Conservation (phyloP, 2,113 vertebrate genomes). For the Polypterus senegalus region DNA sequence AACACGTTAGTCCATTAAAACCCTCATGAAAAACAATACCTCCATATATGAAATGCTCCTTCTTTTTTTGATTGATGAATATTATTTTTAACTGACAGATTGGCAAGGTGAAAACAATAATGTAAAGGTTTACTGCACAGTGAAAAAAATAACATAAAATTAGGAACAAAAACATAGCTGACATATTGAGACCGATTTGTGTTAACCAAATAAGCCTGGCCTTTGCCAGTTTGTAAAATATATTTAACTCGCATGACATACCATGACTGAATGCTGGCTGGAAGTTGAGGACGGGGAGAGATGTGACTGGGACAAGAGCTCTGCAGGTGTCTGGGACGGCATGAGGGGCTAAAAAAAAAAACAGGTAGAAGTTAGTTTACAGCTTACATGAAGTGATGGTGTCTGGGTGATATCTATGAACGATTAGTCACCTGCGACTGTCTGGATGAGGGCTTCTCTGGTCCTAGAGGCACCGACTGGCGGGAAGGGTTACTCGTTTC, state of each 20-base stretch:
- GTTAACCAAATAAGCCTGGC: background rate
- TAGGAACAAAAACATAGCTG: no score
- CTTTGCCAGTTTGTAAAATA: background rate
- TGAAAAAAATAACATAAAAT: no score
- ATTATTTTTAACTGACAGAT: no score
- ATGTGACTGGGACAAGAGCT: conserved; percentile 48
- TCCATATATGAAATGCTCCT: no score
- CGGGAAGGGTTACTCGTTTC: conserved; percentile 65
- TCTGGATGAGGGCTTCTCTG: conserved; percentile 50
- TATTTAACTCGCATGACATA: conserved; percentile 22
- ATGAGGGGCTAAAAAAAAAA: conserved; percentile 44
- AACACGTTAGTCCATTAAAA: no score
- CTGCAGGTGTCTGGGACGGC: conserved; percentile 52
- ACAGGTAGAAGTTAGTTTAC: no score
- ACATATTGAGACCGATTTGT: background rate
- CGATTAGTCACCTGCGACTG: conserved; percentile 49
- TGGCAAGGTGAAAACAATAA: no score
- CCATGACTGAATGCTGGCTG: conserved; percentile 60
- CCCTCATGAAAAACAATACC: no score
- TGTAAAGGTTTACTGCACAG: no score
- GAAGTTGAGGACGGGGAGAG: conserved; percentile 48
- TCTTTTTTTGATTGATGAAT: no score
- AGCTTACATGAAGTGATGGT: no score
- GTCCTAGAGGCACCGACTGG: conserved; percentile 31
- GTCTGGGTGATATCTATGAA: background rate